Base-by-base conservation (phyloP, 2,888 invertebrate genomes). In the Tiliacea citrago region DNA sequence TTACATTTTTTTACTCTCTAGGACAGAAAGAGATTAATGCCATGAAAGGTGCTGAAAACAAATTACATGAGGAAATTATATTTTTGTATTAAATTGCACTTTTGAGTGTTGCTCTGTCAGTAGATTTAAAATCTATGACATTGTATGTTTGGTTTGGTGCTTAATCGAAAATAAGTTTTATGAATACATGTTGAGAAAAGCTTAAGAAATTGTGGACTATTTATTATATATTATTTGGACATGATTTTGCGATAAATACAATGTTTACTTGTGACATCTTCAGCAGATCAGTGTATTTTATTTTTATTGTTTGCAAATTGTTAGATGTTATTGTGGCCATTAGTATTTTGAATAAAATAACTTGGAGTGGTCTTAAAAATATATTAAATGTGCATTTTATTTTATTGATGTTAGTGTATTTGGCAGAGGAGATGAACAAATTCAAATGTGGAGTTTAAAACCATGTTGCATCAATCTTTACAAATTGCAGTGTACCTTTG, bases 251-350 rank as follows among this genome's bases (percentile, higher is more conserved):
- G 80, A 80, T 69, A 75, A 75, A 77, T 75, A 76, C 58, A 68
- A 78, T 79, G 72, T 85, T 85, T 70, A 82, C 68, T 81, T 76
- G 61, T 83, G 73, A 86, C 82, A 83, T 85, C 76, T 80, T 81
- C 76, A 79, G 79, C 68, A 71, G 61, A 83, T 81, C 82, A 83
- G 75, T 81, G 70, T 83, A 79, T 84, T 77, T 78, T 70, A 81
- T 82, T 77, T 77, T 80, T 80, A 82, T 83, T 79, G 74, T 83
- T 83, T 84, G 70, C 75, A 85, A 85, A 79, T 86, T 83, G 81
- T 86, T 86, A 90, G 86, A 90, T 85, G 83, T 86, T 83, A 89
- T 85, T 87, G 93, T 93, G 94, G 94, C 94, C 94, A 94, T 95
- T 92, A 88, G 89, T 90, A 86, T 90, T 91, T 91, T 89, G 89